Conservation (phyloP, 2,888 invertebrate species). For the Leptogaster cylindrica region DNA sequence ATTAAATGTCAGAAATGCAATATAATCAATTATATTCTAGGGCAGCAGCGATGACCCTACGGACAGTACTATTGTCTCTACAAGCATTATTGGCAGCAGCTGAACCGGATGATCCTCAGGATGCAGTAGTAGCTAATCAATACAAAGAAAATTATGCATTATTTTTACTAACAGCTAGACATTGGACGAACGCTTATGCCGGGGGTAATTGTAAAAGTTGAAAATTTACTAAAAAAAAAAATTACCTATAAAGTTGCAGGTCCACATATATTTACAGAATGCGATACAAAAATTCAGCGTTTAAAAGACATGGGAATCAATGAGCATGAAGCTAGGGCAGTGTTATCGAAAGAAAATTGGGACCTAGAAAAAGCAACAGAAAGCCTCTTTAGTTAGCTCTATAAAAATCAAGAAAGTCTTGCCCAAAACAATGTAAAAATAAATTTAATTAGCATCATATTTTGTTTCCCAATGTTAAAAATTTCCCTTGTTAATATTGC, state of each 20-base stretch:
- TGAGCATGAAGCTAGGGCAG: constrained; percentile 85
- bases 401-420: constrained; percentile 28
- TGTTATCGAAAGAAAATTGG: constrained; percentile 92
- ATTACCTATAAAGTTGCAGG: constrained; percentile 62
- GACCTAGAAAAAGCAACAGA: constrained; percentile 91
- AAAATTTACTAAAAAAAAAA: not conserved
- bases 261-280: constrained; percentile 76
- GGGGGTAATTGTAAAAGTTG: constrained; percentile 67
- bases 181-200: constrained; percentile 96
- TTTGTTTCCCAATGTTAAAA: constrained; percentile 35
- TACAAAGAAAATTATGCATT: constrained; percentile 87
- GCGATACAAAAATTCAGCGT: constrained; percentile 85
- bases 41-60: constrained; percentile 98
- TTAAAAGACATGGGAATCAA: constrained; percentile 94
- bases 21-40: no score
- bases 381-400: constrained; percentile 78
- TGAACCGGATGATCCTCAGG: constrained; percentile 92
- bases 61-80: constrained; percentile 92
- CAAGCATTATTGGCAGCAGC: constrained; percentile 94
- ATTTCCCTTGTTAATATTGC: constrained; percentile 36
- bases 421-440: constrained; percentile 39
- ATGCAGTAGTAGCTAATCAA: constrained; percentile 97
- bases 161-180: constrained; percentile 89
- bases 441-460: constrained; percentile 29
- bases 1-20: no score